Percentiles rank a stretch among this genome's conserved stretches.
phyloP scores from a whole-genome alignment of 2,113 vertebrate genomes.

The Pao palembangensis region DNA sequence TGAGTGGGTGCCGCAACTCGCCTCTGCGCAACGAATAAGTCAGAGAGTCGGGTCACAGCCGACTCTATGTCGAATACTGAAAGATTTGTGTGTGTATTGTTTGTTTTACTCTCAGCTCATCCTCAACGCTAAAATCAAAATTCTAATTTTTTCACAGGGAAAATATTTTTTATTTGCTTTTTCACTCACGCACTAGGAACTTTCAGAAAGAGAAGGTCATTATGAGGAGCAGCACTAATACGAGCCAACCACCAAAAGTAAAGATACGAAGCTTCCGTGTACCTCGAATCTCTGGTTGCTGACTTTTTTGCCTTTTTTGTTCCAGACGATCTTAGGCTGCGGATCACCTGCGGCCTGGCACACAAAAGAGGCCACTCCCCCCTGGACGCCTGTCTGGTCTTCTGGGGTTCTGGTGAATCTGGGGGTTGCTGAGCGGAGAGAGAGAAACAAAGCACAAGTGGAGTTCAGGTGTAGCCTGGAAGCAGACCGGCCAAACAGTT shows the following conservation, averaged over 20 bases:
- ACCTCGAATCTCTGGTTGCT: constrained; percentile 99
- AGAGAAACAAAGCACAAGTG: constrained; percentile 16
- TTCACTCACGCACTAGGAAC: too few relatives aligned
- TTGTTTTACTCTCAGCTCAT: neutral
- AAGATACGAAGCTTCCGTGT: constrained; percentile 33
- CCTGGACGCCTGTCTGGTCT: constrained; percentile 95
- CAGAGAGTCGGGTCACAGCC: too few relatives aligned
- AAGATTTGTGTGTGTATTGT: too few relatives aligned
- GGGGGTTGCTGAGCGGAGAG: constrained; percentile 82
- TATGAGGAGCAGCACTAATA: neutral
- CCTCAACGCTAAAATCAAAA: neutral
- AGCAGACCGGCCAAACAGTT: too few relatives aligned
- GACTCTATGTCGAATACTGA: too few relatives aligned
- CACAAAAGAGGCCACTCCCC: constrained; percentile 95
- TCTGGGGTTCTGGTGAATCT: constrained; percentile 91
- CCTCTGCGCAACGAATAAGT: too few relatives aligned
- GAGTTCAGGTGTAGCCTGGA: neutral
- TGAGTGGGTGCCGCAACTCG: too few relatives aligned
- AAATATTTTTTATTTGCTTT: too few relatives aligned
- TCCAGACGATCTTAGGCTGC: constrained; percentile 97
- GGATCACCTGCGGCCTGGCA: constrained; percentile 96
- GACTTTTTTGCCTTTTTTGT: constrained; percentile 99
- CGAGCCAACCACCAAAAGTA: too few relatives aligned
- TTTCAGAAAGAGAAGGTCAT: neutral
- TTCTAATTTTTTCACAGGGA: too few relatives aligned